Evolutionary conservation across 2,797 vertebrate genomes (phyloP).

Genomic region (Decapterus maruadsi): DNA sequence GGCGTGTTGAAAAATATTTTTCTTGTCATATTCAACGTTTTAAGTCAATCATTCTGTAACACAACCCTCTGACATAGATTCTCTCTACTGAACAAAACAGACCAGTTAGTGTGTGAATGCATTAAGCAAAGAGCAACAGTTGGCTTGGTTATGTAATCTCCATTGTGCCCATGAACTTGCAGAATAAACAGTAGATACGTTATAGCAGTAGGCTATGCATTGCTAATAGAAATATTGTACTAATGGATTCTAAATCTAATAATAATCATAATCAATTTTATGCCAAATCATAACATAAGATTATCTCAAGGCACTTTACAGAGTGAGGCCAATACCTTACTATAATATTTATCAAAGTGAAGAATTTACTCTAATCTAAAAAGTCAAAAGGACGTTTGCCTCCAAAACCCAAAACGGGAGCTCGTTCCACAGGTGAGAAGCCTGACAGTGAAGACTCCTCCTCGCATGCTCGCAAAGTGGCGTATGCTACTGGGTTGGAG

Average conservation of each 20-base stretch:
- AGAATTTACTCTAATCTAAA: not conserved
- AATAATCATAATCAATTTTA: too few species aligned
- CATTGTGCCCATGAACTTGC: slow-evolving; percentile 6
- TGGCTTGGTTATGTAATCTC: slow-evolving; percentile 23
- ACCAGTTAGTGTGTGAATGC: slow-evolving; percentile 8
- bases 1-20: slow-evolving; percentile 9
- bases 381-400: not conserved
- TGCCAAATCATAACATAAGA: too few species aligned
- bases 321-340: not conserved
- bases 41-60: not conserved
- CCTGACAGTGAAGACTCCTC: too few species aligned
- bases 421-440: not conserved
- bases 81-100: slow-evolving; percentile 18
- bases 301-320: too few species aligned
- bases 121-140: slow-evolving; percentile 8
- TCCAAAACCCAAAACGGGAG: not conserved
- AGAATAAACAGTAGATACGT: slow-evolving; percentile 26
- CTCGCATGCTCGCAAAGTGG: too few species aligned
- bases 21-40: not conserved
- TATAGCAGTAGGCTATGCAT: not conserved
- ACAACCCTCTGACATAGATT: not conserved
- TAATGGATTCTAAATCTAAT: not conserved
- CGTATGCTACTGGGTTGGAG: too few species aligned
- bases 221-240: slow-evolving; percentile 24
- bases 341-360: not conserved